Evolutionary conservation across 1,140 invertebrate species (phyloP), one percentile per base, ranked within the genome.

Genomic region (Luehdorfia chinensis): DNA sequence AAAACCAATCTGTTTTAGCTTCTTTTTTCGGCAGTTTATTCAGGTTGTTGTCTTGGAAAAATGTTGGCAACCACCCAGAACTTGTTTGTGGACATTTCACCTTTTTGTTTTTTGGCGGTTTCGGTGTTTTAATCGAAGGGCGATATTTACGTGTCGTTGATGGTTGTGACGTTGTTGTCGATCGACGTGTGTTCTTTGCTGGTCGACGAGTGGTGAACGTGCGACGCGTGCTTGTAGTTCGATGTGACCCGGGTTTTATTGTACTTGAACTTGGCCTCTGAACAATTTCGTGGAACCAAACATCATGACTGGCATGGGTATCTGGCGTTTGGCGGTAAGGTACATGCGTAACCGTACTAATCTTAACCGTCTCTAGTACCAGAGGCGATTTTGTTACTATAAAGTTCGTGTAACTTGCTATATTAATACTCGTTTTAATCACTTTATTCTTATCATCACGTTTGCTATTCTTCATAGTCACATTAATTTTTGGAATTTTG

Each of bases 401-500:
- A 66, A 84, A 71, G 56, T 83, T 85, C 7, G 76, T 79, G 64
- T 85, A 68, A 63, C 73, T 85, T 44, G 72, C 63, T 54, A 83
- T 83, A 54, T 79, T 85, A 44, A 83, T 83, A 9, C 75, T 85
- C 13, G 76, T 75, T 58, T 83, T 83, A 16, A 79, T 66, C 32
- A 85, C 41, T 53, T 78, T 71, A 59, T 58, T 70, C 39, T 83
- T 76, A 28, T 77, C 57, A 36, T 65, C 59, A 75, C 67, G 64
- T 64, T 72, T 72, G 45, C 34, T 18, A 32, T 62, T 70, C 56
- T 69, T 77, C 47, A 59, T 60, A 27, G 74, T 75, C 47, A 66
- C 58, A 44, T 80, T 75, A 34, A 63, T 55, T 65, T 74, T 71
- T 11, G 79, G 69, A 36, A 47, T 34, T 55, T 73, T 73, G 21